These are phyloP conservation scores for Ceratosolen solmsi DNA, from an alignment of 1,140 invertebrate species.

Conservation along the genomic window DNA sequence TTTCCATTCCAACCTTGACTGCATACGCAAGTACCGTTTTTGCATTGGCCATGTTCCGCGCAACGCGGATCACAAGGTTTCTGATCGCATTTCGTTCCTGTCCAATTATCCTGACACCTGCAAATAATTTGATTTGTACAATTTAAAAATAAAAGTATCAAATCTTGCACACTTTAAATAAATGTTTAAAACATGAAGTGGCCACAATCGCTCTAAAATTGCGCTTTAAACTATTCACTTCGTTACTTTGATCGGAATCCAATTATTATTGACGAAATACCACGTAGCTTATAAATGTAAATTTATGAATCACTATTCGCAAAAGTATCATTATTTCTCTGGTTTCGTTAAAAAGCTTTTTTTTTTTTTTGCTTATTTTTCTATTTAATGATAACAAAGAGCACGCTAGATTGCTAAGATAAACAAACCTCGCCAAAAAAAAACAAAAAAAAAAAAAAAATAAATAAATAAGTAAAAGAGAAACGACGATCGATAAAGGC, in stretches of 20 bases:
- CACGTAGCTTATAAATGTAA: background rate
- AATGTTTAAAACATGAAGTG: slow-evolving; percentile 14
- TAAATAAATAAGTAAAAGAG: too few relatives aligned
- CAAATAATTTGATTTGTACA: slow-evolving; percentile 14
- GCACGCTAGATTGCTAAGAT: too few relatives aligned
- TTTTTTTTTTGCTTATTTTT: too few relatives aligned
- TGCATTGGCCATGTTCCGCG: slow-evolving; percentile 95
- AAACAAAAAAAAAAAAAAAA: too few relatives aligned
- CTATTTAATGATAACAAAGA: too few relatives aligned
- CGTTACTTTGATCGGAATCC: background rate
- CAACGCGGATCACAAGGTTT: slow-evolving; percentile 92
- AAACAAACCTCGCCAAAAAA: too few relatives aligned
- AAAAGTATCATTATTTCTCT: background rate
- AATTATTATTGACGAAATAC: slow-evolving; percentile 10
- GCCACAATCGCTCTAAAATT: background rate
- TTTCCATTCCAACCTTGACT: slow-evolving; percentile 97
- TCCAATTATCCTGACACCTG: slow-evolving; percentile 92
- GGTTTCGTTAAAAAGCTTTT: too few relatives aligned
- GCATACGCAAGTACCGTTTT: slow-evolving; percentile 97
- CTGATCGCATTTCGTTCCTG: slow-evolving; percentile 91
- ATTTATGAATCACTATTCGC: background rate
- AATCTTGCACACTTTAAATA: slow-evolving; percentile 6
- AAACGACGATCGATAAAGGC: background rate
- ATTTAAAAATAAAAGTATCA: background rate
- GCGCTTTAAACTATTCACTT: background rate